A percentile compares a stretch with the other conserved stretches of the same genome.
These are phyloP conservation scores for Siderastrea siderea DNA, from an alignment of 92 coral and sea anemone species.

Conservation along the genomic window DNA sequence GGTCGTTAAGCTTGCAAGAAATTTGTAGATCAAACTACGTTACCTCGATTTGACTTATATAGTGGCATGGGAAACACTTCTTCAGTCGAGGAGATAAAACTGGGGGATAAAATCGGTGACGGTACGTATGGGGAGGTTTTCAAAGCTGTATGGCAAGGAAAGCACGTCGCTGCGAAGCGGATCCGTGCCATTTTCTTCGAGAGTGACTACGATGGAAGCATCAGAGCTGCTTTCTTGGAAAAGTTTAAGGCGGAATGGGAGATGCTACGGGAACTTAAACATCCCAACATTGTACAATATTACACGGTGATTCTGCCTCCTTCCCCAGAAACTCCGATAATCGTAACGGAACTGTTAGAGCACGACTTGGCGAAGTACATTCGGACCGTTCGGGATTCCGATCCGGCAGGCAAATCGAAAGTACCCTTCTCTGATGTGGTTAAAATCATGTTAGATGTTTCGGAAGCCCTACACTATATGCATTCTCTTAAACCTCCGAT, in stretches of 20 bases:
- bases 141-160: conserved; percentile 78
- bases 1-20: no score
- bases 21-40: neutral
- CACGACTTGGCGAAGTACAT: conserved; percentile 74
- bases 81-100: conserved; percentile 67
- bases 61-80: conserved; percentile 74
- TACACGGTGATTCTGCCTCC: conserved; percentile 78
- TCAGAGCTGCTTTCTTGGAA: conserved; percentile 60
- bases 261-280: conserved; percentile 64
- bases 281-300: conserved; percentile 82
- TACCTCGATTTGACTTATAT: neutral
- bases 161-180: conserved; percentile 82
- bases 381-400: conserved; percentile 5
- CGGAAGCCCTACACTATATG: conserved; percentile 79
- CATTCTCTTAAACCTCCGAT: conserved; percentile 64
- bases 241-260: conserved; percentile 82
- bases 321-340: conserved; percentile 76
- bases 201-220: conserved; percentile 61
- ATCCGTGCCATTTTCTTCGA: conserved; percentile 78
- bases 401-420: conserved; percentile 39
- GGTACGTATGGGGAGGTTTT: conserved; percentile 87
- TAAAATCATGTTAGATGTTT: conserved; percentile 82
- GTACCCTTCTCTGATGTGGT: conserved; percentile 75
- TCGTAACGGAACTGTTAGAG: conserved; percentile 78
- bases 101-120: conserved; percentile 75